These are phyloP conservation scores for Paramisgurnus dabryanus DNA, from an alignment of 2,113 vertebrate genomes.

Conservation along the genomic window DNA sequence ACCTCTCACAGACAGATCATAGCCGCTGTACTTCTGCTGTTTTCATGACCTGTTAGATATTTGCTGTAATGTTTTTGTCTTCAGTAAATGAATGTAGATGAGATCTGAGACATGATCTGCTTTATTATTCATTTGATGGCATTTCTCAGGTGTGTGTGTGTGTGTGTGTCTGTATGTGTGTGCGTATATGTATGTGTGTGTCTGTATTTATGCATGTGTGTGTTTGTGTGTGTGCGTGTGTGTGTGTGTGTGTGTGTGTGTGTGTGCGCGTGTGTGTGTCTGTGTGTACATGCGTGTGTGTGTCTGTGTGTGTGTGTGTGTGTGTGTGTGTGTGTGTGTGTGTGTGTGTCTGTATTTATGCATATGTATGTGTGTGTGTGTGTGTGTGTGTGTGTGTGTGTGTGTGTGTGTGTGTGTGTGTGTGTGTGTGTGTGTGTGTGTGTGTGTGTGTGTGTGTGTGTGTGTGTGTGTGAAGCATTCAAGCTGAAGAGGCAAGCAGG, in stretches of 20 bases:
- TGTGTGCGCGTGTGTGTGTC: too few species aligned
- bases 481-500: constrained; percentile 63
- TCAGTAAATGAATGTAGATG: too few species aligned
- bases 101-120: too few species aligned
- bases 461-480: constrained; percentile 6
- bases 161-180: neutral
- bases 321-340: constrained; percentile 29
- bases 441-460: constrained; percentile 47
- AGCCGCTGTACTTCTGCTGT: too few species aligned
- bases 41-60: too few species aligned
- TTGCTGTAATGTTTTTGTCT: too few species aligned
- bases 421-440: neutral
- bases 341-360: neutral
- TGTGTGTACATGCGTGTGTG: too few species aligned
- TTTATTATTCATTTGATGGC: too few species aligned
- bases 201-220: neutral
- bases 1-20: too few species aligned
- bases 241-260: constrained; percentile 17
- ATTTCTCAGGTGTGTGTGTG: neutral
- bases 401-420: neutral
- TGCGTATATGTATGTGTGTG: neutral
- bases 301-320: constrained; percentile 25
- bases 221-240: neutral
- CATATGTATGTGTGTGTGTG: neutral
- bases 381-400: constrained; percentile 20